A percentile compares a stretch with the other conserved stretches of the same genome.
These are phyloP conservation scores for Bergia puertoricense DNA, from an alignment of 92 coral and sea anemone species.

Conservation along the genomic window DNA sequence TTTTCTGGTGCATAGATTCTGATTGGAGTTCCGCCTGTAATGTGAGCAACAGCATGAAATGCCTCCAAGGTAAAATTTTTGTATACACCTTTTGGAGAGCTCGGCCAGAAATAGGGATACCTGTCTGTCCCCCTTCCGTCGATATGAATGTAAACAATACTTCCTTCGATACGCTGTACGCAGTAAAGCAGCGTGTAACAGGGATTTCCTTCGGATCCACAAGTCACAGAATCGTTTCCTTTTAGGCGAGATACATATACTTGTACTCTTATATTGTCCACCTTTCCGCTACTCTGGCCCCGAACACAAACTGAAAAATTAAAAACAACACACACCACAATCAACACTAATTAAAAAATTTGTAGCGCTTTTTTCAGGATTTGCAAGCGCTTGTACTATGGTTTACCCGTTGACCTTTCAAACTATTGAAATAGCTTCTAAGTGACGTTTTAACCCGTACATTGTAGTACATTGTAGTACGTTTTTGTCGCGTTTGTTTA, in stretches of 20 bases:
- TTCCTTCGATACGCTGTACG: not conserved
- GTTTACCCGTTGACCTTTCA: no score
- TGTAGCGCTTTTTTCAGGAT: no score
- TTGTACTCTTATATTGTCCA: not conserved
- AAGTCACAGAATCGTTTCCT: conserved; percentile 2
- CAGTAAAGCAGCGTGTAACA: not conserved
- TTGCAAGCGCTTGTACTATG: no score
- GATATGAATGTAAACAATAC: not conserved
- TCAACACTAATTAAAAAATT: no score
- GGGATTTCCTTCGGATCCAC: not conserved
- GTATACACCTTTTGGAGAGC: not conserved
- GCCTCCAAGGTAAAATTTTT: conserved; percentile 10
- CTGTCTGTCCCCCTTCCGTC: conserved; percentile 23
- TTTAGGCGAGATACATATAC: not conserved
- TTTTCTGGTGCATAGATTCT: not conserved
- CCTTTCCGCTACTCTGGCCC: not conserved
- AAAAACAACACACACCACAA: no score
- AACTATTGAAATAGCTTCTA: no score
- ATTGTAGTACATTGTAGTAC: no score
- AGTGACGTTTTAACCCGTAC: no score
- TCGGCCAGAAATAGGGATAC: conserved; percentile 18
- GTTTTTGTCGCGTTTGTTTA: no score
- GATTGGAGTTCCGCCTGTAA: not conserved
- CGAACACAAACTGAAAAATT: not conserved
- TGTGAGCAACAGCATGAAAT: not conserved